Conservation (phyloP, 2,888 invertebrate species). For the Mythimna pallens region DNA sequence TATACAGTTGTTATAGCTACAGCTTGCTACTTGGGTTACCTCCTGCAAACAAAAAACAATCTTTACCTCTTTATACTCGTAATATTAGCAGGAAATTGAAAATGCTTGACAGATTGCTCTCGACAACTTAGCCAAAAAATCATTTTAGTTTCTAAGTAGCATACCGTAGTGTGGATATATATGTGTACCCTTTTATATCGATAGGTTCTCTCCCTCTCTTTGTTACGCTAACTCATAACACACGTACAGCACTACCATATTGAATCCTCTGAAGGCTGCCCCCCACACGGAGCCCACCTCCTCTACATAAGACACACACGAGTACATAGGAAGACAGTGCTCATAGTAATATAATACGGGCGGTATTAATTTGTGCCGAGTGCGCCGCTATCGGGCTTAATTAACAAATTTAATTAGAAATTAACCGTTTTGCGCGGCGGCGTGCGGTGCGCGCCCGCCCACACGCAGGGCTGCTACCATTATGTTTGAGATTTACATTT, state of each 20-base stretch:
- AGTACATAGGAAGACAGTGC: slow-evolving; percentile 55
- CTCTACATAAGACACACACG: slow-evolving; percentile 31
- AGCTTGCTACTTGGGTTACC: no score
- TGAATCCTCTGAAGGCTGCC: neutral
- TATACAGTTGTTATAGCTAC: no score
- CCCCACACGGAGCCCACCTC: neutral
- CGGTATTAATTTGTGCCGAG: slow-evolving; percentile 83
- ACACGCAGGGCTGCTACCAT: slow-evolving; percentile 71
- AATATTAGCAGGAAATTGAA: no score
- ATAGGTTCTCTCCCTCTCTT: neutral
- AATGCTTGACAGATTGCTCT: no score
- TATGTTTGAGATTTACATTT: neutral
- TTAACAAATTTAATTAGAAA: slow-evolving; percentile 91
- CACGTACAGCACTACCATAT: neutral
- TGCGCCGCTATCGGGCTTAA: slow-evolving; percentile 86
- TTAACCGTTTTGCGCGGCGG: slow-evolving; percentile 87
- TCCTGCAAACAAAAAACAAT: no score
- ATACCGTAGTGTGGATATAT: neutral
- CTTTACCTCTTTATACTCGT: no score
- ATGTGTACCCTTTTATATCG: neutral
- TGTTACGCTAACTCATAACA: slow-evolving; percentile 13
- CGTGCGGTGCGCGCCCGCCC: slow-evolving; percentile 70
- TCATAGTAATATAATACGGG: slow-evolving; percentile 76
- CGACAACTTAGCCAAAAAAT: no score
- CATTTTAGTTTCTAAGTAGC: no score